phyloP scores from a whole-genome alignment of 2,888 invertebrate genomes.

The Yponomeuta malinellus region DNA sequence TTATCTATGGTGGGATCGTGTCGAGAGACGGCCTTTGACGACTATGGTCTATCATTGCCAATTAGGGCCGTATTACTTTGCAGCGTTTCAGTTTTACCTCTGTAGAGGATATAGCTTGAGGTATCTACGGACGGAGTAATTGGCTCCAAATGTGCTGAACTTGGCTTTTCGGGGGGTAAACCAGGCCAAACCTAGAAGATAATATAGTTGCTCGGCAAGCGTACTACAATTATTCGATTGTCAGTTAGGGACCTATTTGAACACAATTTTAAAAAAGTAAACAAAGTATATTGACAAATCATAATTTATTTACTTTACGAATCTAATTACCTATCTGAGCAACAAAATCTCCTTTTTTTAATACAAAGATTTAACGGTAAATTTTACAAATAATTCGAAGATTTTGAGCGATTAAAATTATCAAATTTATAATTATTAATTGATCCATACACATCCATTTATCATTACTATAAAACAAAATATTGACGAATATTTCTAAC shows the following conservation, averaged over 20 bases:
- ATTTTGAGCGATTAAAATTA: no score
- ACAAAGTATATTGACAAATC: not conserved
- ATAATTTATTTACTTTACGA: conserved; percentile 10
- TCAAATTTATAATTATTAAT: no score
- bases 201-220: no score
- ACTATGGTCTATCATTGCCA: no score
- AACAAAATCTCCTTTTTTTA: conserved; percentile 15
- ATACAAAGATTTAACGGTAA: not conserved
- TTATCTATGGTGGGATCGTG: no score
- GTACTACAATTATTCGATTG: not conserved
- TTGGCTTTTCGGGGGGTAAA: not conserved
- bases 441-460: no score
- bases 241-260: not conserved
- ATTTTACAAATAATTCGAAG: no score
- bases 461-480: not conserved
- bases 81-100: no score
- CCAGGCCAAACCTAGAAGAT: no score
- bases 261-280: not conserved
- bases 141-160: not conserved
- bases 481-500: not conserved
- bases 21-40: no score
- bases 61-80: no score
- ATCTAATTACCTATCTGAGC: conserved; percentile 21
- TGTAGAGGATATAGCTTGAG: no score
- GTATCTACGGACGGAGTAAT: not conserved